These are phyloP conservation scores for Agrotis puta DNA, from an alignment of 2,888 invertebrate species.

Conservation along the genomic window DNA sequence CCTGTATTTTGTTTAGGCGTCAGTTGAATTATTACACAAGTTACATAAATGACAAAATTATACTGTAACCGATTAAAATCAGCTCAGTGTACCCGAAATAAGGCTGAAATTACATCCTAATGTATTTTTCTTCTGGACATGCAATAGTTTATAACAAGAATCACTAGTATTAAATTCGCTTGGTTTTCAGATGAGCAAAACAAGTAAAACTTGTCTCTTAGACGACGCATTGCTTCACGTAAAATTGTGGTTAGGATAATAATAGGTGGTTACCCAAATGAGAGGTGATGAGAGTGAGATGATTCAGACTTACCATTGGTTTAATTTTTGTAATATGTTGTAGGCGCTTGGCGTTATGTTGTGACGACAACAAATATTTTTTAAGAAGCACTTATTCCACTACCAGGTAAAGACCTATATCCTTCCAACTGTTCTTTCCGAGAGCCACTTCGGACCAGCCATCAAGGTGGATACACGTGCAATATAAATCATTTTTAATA, in stretches of 20 bases:
- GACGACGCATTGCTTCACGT: conserved; percentile 16
- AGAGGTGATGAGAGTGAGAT: too few relatives aligned
- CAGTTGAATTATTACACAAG: conserved; percentile 51
- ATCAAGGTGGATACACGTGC: too few relatives aligned
- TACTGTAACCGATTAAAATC: conserved; percentile 75
- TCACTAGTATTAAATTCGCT: conserved; percentile 53
- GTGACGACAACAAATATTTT: too few relatives aligned
- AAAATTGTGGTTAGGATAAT: neutral
- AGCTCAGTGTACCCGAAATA: conserved; percentile 52
- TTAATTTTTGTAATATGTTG: too few relatives aligned
- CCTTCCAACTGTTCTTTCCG: too few relatives aligned
- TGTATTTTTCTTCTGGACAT: conserved; percentile 12
- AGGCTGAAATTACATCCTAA: conserved; percentile 49
- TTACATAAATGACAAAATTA: conserved; percentile 74
- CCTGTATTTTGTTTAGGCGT: conserved; percentile 63
- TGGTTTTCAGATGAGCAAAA: conserved; percentile 13
- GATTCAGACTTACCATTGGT: too few relatives aligned
- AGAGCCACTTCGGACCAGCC: too few relatives aligned
- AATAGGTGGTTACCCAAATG: neutral
- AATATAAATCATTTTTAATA: too few relatives aligned
- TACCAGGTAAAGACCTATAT: too few relatives aligned
- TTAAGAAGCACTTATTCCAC: too few relatives aligned
- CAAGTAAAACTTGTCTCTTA: neutral
- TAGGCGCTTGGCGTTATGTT: too few relatives aligned
- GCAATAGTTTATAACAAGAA: conserved; percentile 41